Percentiles rank a stretch among this genome's conserved stretches.
These are phyloP conservation scores for Spinus pinus DNA, from an alignment of 2,797 vertebrate genomes.

Conservation along the genomic window DNA sequence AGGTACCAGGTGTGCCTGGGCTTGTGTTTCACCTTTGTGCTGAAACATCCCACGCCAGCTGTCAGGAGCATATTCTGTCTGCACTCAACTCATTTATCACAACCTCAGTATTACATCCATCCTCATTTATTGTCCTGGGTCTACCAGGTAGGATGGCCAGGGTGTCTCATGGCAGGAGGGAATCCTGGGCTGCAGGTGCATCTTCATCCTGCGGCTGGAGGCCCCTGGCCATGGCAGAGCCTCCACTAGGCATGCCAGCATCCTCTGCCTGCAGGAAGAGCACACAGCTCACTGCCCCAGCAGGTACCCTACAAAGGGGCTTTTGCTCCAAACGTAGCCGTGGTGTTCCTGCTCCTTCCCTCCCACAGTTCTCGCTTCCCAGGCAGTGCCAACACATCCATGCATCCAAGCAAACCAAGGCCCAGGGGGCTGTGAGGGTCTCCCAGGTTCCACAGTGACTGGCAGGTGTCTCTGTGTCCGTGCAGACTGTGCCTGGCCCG, in stretches of 20 bases:
- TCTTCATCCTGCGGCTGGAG: background rate
- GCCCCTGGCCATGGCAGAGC: accelerated
- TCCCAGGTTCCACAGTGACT: background rate
- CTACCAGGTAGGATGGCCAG: background rate
- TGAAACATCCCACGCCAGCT: background rate
- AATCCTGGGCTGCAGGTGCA: background rate
- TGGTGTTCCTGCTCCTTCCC: background rate
- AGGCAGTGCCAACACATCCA: background rate
- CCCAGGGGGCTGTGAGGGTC: accelerated
- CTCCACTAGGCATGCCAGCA: background rate
- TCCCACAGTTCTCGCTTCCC: background rate
- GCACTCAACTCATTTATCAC: background rate
- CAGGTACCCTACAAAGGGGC: background rate
- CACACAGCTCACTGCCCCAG: background rate
- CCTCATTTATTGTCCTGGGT: background rate
- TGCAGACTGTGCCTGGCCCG: accelerated
- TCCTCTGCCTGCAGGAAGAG: background rate
- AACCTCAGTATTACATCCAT: background rate
- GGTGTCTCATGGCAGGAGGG: background rate
- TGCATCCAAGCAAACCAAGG: background rate
- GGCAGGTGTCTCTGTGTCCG: accelerated
- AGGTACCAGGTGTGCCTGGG: background rate
- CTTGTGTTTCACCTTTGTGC: background rate
- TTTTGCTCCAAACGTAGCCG: background rate
- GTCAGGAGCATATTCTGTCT: background rate